Base-by-base conservation (phyloP, 2,797 vertebrate species). In the Potorous gilbertii region DNA sequence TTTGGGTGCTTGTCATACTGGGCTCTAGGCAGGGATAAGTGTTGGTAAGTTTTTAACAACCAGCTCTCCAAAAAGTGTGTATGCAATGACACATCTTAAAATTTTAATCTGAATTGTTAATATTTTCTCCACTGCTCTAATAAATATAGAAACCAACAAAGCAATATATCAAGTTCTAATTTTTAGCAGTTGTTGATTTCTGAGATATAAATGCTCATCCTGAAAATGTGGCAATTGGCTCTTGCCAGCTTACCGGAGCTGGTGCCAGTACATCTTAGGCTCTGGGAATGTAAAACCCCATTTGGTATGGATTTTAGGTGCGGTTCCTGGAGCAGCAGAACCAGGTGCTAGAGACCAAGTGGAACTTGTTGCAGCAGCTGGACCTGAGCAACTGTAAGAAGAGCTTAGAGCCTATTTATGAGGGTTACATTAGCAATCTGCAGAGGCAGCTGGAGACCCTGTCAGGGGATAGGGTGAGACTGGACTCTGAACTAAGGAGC, bases 341-440 rank as follows among this genome's bases (percentile, higher is more conserved):
- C 95, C 98, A 98, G 95, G 98, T 98, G 90, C 94, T 98, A 54
- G 98, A 97, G 90, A 98, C 98, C 55, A 98, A 98, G 96, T 98
- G 98, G 98, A 95, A 95, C 90, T 93, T 98, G 56, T 95, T 98
- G 81, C 98, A 98, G 96, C 96, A 98, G 59, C 99, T 99, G 98
- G 99, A 99, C 11, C 98, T 99, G 98, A 98, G 99, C 99, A 98
- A 98, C 98, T 97, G 99, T 98, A 95, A 98, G 98, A 98, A 98
- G 93, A 99, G 99, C 98, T 99, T 99, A 18, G 99, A 99, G 0
- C 93, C 98, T 94, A 98, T 99, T 98, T 99, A 99, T 0, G 99
- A 99, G 98, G 98, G 99, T 90, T 99, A 99, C 98, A 99, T 99
- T 54, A 55, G 98, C 56, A 99, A 98, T 98, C 99, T 99, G 97